Evolutionary conservation across 2,888 invertebrate species (phyloP).

Genomic region (Scrobipalpa costella): DNA sequence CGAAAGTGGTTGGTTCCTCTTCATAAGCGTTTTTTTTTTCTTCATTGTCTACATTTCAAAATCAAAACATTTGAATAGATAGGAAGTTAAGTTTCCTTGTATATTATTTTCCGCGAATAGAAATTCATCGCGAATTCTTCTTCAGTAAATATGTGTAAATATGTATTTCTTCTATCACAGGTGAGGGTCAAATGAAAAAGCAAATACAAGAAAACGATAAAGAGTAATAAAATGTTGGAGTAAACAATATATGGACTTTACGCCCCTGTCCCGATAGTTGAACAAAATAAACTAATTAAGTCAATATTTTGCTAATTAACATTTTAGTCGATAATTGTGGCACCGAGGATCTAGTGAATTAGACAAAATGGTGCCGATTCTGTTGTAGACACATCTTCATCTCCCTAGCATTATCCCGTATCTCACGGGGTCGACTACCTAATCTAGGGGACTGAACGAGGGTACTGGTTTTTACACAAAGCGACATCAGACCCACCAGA

Average conservation of each 20-base stretch:
- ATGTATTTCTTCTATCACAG: background rate
- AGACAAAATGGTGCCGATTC: no score
- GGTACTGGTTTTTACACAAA: no score
- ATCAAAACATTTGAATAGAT: no score
- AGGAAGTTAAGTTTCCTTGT: no score
- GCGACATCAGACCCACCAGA: no score
- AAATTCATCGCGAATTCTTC: background rate
- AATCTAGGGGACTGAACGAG: no score
- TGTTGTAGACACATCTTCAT: no score
- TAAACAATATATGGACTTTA: slow-evolving; percentile 54
- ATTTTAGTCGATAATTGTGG: slow-evolving; percentile 1
- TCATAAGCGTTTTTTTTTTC: no score
- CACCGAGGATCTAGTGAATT: background rate
- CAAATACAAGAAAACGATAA: background rate
- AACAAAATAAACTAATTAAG: slow-evolving; percentile 41
- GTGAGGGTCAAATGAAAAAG: background rate
- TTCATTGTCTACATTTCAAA: no score
- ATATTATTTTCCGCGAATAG: background rate
- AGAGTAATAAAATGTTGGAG: slow-evolving; percentile 34
- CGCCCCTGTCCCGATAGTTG: slow-evolving; percentile 43
- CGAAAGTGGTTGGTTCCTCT: no score
- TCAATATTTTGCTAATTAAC: slow-evolving; percentile 31
- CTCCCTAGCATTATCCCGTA: no score
- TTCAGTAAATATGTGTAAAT: background rate
- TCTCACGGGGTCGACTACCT: no score